phyloP scores from a whole-genome alignment of 2,888 invertebrate species.

The Xestoiulus laeticollis region DNA sequence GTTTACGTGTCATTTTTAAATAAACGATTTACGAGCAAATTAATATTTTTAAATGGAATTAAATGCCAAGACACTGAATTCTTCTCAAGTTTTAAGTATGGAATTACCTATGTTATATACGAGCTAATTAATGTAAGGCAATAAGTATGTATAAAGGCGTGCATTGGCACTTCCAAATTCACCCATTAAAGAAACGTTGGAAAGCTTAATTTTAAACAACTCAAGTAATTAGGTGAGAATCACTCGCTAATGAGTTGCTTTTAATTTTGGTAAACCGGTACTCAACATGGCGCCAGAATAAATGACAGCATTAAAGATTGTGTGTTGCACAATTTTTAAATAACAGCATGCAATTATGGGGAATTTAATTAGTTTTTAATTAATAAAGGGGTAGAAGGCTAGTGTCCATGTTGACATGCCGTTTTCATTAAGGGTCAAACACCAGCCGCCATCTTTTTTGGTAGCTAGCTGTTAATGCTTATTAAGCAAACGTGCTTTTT shows the following conservation, averaged over 20 bases:
- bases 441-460: neutral
- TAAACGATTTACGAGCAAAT: neutral
- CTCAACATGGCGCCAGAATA: conserved; percentile 14
- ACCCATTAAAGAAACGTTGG: neutral
- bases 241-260: conserved; percentile 15
- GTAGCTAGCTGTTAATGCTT: neutral
- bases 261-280: neutral
- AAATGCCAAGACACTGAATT: neutral
- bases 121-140: neutral
- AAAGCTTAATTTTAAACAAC: neutral
- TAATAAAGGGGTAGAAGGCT: neutral
- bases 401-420: neutral
- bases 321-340: neutral
- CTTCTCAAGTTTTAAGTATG: neutral
- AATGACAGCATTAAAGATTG: neutral
- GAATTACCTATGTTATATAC: neutral
- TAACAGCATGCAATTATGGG: neutral
- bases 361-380: conserved; percentile 38
- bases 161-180: neutral
- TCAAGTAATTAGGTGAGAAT: neutral
- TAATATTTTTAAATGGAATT: neutral
- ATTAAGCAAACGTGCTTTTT: neutral
- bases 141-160: neutral
- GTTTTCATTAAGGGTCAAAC: neutral
- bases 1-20: neutral